These are phyloP conservation scores for Troides helena DNA, from an alignment of 2,888 invertebrate species.

Conservation along the genomic window DNA sequence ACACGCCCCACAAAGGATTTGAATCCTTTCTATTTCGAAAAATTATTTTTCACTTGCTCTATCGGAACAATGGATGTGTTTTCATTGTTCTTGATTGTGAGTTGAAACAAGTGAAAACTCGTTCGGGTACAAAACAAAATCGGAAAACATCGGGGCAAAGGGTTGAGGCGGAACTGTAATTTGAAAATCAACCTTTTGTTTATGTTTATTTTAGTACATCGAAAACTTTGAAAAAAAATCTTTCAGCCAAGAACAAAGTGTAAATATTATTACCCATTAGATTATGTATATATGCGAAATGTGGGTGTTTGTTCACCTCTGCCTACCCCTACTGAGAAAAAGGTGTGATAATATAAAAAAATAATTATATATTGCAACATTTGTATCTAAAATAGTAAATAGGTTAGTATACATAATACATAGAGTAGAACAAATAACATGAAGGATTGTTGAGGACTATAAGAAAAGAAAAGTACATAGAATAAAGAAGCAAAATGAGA, in stretches of 20 bases:
- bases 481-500: too few species aligned
- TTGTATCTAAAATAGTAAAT: too few species aligned
- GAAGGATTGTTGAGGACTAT: too few species aligned
- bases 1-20: background rate
- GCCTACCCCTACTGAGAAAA: too few species aligned
- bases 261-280: background rate
- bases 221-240: background rate
- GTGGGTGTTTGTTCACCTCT: too few species aligned
- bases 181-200: background rate
- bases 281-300: too few species aligned
- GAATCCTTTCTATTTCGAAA: slow-evolving; percentile 1
- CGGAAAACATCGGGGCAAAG: slow-evolving; percentile 1
- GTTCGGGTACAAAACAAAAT: slow-evolving; percentile 2
- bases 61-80: slow-evolving; percentile 10
- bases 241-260: background rate
- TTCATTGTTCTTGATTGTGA: slow-evolving; percentile 16
- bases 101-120: slow-evolving; percentile 13
- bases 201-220: background rate
- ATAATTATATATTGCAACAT: too few species aligned
- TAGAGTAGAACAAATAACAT: too few species aligned
- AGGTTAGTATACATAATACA: too few species aligned
- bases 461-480: too few species aligned
- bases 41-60: slow-evolving; percentile 3
- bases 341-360: too few species aligned
- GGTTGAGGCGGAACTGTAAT: background rate